Percentiles rank a stretch among this genome's conserved stretches.
phyloP scores from a whole-genome alignment of 2,113 vertebrate species.

The Cephalopholis sonnerati region DNA sequence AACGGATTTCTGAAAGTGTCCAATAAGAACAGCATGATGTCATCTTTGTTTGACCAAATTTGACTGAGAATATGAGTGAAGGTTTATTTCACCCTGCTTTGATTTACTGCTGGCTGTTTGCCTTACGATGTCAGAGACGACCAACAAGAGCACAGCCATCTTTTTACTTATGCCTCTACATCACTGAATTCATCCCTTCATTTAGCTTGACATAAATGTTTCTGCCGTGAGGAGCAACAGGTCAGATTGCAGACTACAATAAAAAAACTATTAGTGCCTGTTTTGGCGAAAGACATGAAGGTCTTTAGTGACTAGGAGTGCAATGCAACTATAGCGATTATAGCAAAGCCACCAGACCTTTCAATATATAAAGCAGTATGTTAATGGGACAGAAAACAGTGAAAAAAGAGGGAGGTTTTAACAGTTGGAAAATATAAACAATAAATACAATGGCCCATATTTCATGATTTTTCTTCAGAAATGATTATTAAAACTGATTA shows the following conservation, averaged over 20 bases:
- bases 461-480: no score
- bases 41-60: background rate
- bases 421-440: background rate
- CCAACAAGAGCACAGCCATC: background rate
- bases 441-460: background rate
- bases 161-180: background rate
- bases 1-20: background rate
- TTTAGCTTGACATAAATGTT: background rate
- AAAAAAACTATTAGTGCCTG: background rate
- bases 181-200: background rate
- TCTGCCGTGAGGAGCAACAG: conserved; percentile 26
- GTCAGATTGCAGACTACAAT: background rate
- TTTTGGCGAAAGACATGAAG: background rate
- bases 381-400: no score
- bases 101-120: background rate
- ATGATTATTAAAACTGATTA: no score
- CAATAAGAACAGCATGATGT: conserved; percentile 6
- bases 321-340: no score
- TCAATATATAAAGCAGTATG: no score
- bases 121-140: background rate
- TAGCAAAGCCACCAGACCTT: no score
- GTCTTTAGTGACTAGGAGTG: background rate
- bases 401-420: background rate
- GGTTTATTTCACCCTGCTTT: background rate
- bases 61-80: background rate